phyloP scores from a whole-genome alignment of 2,797 vertebrate genomes.

The Pteronotus mesoamericanus region DNA sequence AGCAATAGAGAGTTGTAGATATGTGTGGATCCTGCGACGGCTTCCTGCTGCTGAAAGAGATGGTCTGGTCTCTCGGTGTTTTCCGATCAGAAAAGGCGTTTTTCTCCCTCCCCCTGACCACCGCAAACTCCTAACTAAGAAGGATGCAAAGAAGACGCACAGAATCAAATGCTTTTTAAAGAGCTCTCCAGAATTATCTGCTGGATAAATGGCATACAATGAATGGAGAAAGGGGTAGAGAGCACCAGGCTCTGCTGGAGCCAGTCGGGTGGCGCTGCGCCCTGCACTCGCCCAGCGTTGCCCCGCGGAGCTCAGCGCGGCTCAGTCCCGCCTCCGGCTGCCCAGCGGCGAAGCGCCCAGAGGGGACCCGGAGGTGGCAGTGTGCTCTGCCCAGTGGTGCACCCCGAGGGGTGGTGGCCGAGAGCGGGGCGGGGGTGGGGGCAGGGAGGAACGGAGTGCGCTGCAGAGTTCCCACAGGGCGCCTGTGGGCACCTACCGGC shows the following conservation, averaged over 20 bases:
- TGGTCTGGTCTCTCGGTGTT: conserved; percentile 73
- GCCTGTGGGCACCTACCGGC: not conserved
- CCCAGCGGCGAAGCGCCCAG: not conserved
- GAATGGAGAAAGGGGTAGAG: conserved; percentile 61
- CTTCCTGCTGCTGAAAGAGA: conserved; percentile 74
- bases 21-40: conserved; percentile 51
- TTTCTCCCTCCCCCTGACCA: conserved; percentile 61
- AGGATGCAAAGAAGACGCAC: conserved; percentile 71
- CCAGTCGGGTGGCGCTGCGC: conserved; percentile 83
- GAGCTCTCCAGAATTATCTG: conserved; percentile 46
- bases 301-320: too few relatives aligned
- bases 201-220: conserved; percentile 63
- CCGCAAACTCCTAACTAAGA: not conserved
- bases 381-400: not conserved
- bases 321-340: not conserved
- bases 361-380: not conserved
- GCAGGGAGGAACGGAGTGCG: not conserved
- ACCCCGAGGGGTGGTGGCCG: not conserved
- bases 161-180: conserved; percentile 65
- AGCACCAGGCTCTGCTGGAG: conserved; percentile 82
- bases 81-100: conserved; percentile 45
- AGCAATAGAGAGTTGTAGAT: not conserved
- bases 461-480: not conserved
- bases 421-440: too few relatives aligned
- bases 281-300: not conserved